Evolutionary conservation across 2,113 vertebrate species (phyloP).

Genomic region (Sorex araneus): DNA sequence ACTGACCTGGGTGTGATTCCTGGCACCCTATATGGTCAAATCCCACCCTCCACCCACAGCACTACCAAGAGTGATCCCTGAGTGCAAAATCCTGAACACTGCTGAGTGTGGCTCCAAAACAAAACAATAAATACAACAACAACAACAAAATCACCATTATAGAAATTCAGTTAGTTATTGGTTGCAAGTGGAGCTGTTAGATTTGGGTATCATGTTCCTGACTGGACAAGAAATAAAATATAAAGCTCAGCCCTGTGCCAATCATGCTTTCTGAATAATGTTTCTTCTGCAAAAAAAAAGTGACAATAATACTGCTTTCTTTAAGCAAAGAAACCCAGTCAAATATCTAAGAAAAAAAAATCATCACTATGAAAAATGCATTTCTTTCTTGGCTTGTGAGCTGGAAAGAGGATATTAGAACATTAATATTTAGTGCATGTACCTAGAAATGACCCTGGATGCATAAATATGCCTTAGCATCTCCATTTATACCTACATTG

Average conservation of each 20-base stretch:
- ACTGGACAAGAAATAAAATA: constrained; percentile 52
- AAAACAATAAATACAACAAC: no score
- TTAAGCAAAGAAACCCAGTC: constrained; percentile 56
- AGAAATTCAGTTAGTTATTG: neutral
- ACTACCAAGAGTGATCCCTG: no score
- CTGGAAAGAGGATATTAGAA: constrained; percentile 67
- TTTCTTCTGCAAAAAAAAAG: constrained; percentile 63
- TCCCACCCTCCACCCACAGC: no score
- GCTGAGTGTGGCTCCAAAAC: no score
- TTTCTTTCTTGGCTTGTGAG: constrained; percentile 73
- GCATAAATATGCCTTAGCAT: constrained; percentile 78
- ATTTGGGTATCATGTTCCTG: neutral
- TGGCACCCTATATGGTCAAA: no score
- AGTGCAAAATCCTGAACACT: no score
- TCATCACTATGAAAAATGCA: constrained; percentile 72
- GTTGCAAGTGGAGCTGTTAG: neutral
- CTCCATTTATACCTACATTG: constrained; percentile 79
- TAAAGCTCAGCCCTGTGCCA: constrained; percentile 20
- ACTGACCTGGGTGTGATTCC: neutral
- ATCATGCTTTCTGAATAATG: constrained; percentile 66
- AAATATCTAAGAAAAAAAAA: constrained; percentile 41
- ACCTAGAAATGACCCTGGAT: constrained; percentile 75
- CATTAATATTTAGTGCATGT: constrained; percentile 82
- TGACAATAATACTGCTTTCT: constrained; percentile 58
- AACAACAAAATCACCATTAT: no score